These are phyloP conservation scores for Linhomoeus sp. DNA, from an alignment of 2,888 invertebrate species.

Conservation along the genomic window DNA sequence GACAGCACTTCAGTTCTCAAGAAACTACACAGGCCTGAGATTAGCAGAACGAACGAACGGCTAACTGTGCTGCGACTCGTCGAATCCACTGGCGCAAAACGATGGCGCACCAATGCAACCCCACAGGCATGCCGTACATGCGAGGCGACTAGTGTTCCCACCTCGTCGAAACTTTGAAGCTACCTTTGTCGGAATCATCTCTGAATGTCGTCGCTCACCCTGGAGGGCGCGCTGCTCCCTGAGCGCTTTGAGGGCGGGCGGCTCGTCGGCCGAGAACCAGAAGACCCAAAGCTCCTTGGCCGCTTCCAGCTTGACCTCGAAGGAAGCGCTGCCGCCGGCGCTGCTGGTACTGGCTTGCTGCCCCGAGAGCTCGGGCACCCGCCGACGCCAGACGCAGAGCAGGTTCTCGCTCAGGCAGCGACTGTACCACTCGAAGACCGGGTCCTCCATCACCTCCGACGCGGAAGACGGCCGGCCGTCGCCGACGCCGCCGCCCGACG, in stretches of 20 bases:
- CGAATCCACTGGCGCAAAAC: too few species aligned
- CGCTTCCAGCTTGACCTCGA: constrained; percentile 15
- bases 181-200: too few species aligned
- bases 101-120: too few species aligned
- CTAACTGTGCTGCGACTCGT: too few species aligned
- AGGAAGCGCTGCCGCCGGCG: constrained; percentile 11
- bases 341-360: background rate
- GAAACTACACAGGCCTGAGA: too few species aligned
- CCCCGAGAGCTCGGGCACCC: constrained; percentile 3
- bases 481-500: constrained; percentile 46
- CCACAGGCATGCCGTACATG: too few species aligned
- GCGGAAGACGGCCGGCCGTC: constrained; percentile 33
- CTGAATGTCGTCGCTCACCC: too few species aligned
- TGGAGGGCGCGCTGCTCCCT: too few species aligned
- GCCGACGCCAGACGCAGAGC: constrained; percentile 91
- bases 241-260: constrained; percentile 1
- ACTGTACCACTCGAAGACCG: constrained; percentile 32
- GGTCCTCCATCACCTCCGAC: constrained; percentile 28
- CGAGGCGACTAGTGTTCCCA: too few species aligned
- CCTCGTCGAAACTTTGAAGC: too few species aligned
- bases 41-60: too few species aligned
- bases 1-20: too few species aligned
- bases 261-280: constrained; percentile 61
- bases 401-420: constrained; percentile 52
- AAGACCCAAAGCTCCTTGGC: constrained; percentile 94